Conservation (phyloP, 2,888 invertebrate genomes). For the Pandemis corylana region DNA sequence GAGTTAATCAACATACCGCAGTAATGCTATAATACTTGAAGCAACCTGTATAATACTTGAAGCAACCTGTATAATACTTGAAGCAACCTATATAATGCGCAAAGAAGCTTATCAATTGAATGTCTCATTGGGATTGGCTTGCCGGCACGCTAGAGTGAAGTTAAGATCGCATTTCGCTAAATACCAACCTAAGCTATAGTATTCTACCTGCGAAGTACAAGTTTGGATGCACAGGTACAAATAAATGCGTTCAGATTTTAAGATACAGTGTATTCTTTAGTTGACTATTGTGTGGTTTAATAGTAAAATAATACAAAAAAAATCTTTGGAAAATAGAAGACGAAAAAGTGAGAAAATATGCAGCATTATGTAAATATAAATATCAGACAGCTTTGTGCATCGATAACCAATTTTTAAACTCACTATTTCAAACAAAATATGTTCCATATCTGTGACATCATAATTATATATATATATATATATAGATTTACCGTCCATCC, state of each 20-base stretch:
- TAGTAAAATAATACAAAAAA: no score
- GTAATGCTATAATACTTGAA: not conserved
- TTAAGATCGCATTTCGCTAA: constrained; percentile 13
- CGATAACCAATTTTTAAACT: not conserved
- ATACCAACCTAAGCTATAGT: constrained; percentile 12
- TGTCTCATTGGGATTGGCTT: constrained; percentile 10
- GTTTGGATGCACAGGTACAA: not conserved
- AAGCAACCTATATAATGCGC: not conserved
- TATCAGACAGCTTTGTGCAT: no score
- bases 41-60: not conserved
- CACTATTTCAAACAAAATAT: not conserved
- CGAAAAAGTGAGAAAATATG: no score
- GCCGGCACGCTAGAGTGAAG: constrained; percentile 17
- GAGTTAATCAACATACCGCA: no score
- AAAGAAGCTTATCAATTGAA: not conserved
- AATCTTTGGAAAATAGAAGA: no score
- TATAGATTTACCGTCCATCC: constrained; percentile 9
- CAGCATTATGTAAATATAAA: no score
- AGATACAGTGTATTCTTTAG: no score
- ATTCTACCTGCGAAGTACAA: not conserved
- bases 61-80: not conserved
- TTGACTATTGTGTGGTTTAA: no score
- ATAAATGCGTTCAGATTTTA: no score
- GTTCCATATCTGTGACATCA: not conserved
- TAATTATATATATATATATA: not conserved